These are phyloP conservation scores for Chrosomus eos DNA, from an alignment of 2,797 vertebrate genomes.

Conservation along the genomic window DNA sequence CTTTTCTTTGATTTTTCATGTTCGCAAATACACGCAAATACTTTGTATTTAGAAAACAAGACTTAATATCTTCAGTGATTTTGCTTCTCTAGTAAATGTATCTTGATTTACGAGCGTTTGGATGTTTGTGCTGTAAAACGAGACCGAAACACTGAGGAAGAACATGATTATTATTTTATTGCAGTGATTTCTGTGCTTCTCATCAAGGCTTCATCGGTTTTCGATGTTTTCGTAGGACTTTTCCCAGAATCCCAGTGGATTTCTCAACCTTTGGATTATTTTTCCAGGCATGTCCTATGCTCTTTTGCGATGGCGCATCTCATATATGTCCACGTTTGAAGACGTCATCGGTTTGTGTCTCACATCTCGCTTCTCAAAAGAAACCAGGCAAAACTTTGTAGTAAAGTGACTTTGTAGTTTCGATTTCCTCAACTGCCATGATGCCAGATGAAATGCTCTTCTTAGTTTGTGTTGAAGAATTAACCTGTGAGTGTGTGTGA, in stretches of 20 bases:
- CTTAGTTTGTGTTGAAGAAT: constrained; percentile 35
- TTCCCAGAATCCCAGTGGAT: not conserved
- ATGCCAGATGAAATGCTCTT: constrained; percentile 2
- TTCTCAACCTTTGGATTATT: not conserved
- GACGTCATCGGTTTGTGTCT: not conserved
- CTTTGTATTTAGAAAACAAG: not conserved
- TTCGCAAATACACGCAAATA: too few relatives aligned
- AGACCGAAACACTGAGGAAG: not conserved
- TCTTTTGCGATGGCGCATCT: not conserved
- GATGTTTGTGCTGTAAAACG: not conserved
- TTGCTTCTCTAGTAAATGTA: not conserved
- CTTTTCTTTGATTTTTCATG: too few relatives aligned
- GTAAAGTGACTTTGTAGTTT: not conserved
- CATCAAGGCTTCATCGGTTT: not conserved
- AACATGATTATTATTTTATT: not conserved
- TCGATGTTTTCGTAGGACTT: not conserved
- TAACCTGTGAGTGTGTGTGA: constrained; percentile 51
- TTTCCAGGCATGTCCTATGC: not conserved
- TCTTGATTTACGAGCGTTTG: not conserved
- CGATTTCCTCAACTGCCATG: constrained; percentile 21
- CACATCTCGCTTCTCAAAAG: not conserved
- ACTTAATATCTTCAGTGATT: not conserved
- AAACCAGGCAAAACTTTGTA: not conserved
- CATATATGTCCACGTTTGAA: not conserved
- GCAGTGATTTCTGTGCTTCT: not conserved